phyloP scores from a whole-genome alignment of 2,113 vertebrate species.

The Brachirus orientalis region DNA sequence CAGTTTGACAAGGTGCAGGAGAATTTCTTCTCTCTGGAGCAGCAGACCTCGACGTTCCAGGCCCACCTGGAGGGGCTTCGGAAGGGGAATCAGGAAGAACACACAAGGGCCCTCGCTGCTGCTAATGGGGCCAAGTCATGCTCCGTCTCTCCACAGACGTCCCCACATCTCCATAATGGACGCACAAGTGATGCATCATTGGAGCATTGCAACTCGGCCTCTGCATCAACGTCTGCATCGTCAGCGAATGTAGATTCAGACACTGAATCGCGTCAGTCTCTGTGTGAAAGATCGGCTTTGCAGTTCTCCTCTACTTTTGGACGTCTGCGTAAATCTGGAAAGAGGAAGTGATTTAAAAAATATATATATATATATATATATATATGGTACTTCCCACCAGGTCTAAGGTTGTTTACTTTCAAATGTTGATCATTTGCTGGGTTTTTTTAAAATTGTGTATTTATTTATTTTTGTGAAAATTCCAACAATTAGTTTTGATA shows the following conservation, averaged over 20 bases:
- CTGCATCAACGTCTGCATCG: constrained; percentile 2
- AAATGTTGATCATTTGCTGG: constrained; percentile 64
- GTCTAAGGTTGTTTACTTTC: not conserved
- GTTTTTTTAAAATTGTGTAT: constrained; percentile 1
- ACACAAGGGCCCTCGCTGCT: not conserved
- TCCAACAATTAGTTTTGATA: too few relatives aligned
- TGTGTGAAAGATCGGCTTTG: constrained; percentile 46
- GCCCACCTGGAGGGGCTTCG: constrained; percentile 77
- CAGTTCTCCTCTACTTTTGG: constrained; percentile 44
- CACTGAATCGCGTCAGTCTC: not conserved
- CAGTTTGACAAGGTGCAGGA: constrained; percentile 80
- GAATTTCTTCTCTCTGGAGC: constrained; percentile 72
- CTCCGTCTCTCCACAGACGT: not conserved
- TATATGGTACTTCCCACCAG: too few relatives aligned
- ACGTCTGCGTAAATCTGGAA: constrained; percentile 50
- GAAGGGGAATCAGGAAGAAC: constrained; percentile 11
- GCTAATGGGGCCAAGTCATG: not conserved
- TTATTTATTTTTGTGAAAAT: constrained; percentile 16
- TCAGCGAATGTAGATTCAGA: constrained; percentile 2
- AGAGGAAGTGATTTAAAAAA: constrained; percentile 46
- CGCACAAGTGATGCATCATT: not conserved
- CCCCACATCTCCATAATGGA: not conserved
- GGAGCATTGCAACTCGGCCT: not conserved
- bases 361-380: too few relatives aligned
- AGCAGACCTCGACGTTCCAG: constrained; percentile 77